Base-by-base conservation (phyloP, 2,113 vertebrate genomes). In the Cariama cristata region DNA sequence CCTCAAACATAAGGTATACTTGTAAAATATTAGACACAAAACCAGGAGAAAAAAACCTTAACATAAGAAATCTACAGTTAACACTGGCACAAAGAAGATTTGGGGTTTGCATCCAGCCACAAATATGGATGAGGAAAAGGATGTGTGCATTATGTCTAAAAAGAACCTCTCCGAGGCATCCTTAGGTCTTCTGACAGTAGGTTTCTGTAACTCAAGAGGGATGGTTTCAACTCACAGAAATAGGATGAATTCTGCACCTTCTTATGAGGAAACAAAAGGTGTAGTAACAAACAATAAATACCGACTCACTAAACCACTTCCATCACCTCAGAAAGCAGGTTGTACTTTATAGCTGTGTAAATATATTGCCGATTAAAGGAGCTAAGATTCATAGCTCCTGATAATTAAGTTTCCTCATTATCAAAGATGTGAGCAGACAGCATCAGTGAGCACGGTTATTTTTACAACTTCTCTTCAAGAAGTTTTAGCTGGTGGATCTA, bases 71-170 rank as follows among this genome's bases (percentile, higher is more conserved):
- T 8, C 38, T 60, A 32, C 16, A 89, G 35, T 44, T 91, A 79
- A 79, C 9, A 27, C 6, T 28, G 8, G 5, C 3, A 0, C 15
- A 58, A 82, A 27, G n/a, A 67, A 67, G 20, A 72, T 12, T 2
- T 26, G 14, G 12, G 28, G 1, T 62, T 68, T 79, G 44, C 32
- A 84, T n/a, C 45, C 52, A 81, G 52, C 8, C 80, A 84, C 35
- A 74, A 69, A 71, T 8, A 21, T 0, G 1, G 24, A 69, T 3
- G 6, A n/a, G 63, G 3, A 56, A 62, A 88, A 74, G 12, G 27
- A 44, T 10, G 11, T 1, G 2, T 55, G 44, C 4, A 4, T 12
- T 5, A 0, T 1, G 4, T 7, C 44, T 63, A 20, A 58, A 47
- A 63, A 49, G 28, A 33, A 16, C 3, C 8, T 16, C 21, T 66